Base-by-base conservation (phyloP, 2,888 invertebrate genomes). In the Xiphydria camelus region DNA sequence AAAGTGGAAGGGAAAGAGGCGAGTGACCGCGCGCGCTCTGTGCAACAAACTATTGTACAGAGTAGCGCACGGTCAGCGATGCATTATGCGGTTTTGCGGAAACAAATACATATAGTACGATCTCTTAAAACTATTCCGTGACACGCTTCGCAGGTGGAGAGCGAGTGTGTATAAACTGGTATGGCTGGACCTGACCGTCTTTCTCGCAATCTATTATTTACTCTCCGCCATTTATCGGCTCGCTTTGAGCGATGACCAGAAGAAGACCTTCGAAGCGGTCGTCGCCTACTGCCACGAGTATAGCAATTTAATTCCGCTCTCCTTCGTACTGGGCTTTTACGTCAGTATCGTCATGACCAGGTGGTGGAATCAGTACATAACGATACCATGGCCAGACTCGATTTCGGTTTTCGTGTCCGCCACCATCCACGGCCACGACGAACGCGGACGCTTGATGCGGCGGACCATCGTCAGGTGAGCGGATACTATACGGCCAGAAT, bases 131-230 rank as follows among this genome's bases (percentile, higher is more conserved):
- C n/a, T 54, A 52, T 50, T 58, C 50, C 47, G n/a, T n/a, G n/a
- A n/a, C n/a, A n/a, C n/a, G n/a, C n/a, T 57, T 84, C 83, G 52
- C 80, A 94, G 94, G 82, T 95, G 95, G 95, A 85, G 86, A 58
- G 95, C 94, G 29, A 94, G 94, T 73, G 90, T 95, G 64, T 95
- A 95, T 83, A 95, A 95, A 77, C 78, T 95, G 59, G 88, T 95
- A 51, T 95, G 93, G 93, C 80, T 91, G 57, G 95, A 95, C 75
- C 80, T 94, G 40, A 68, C 90, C 18, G 80, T 90, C 40, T 95
- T 92, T 73, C 80, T 92, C 49, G 77, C 83, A 21, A 73, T 88
- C 42, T 95, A 94, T 74, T 91, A 92, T 68, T 65, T 81, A 31
- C 81, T 95, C 53, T 92, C 89, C 75, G 74, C 90, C 52, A 78